phyloP scores from a whole-genome alignment of 2,797 vertebrate species.

The Semaprochilodus insignis region DNA sequence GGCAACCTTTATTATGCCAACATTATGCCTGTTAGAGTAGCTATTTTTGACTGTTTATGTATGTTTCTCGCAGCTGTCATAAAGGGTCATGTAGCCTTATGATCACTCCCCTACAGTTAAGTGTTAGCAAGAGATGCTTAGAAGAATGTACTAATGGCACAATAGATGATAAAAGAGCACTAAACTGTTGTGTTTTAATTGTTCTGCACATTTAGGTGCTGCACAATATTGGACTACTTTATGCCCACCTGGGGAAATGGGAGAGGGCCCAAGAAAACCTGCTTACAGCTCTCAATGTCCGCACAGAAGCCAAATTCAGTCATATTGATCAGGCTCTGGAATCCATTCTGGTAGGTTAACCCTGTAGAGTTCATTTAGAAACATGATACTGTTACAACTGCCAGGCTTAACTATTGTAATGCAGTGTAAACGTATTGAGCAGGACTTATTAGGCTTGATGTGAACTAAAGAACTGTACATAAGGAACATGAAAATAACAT shows the following conservation, averaged over 20 bases:
- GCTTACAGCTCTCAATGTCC: conserved; percentile 79
- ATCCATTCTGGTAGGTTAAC: conserved; percentile 83
- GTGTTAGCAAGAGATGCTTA: background rate
- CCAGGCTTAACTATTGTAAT: background rate
- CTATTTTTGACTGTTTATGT: no score
- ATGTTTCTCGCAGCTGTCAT: no score
- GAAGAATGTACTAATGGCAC: background rate
- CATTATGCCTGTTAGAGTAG: no score
- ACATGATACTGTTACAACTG: conserved; percentile 10
- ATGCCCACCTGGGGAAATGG: conserved; percentile 86
- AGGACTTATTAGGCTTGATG: background rate
- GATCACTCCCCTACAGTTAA: no score
- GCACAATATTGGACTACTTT: conserved; percentile 85
- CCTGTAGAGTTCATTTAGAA: background rate
- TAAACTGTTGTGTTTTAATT: conserved; percentile 11
- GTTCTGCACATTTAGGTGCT: conserved; percentile 81
- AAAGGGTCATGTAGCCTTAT: no score
- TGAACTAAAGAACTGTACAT: background rate
- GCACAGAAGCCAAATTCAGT: conserved; percentile 78
- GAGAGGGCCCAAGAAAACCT: conserved; percentile 88
- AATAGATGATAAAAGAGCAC: background rate
- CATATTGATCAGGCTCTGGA: conserved; percentile 90
- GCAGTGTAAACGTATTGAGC: background rate
- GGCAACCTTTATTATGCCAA: no score
- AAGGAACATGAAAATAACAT: background rate